Percentiles rank a stretch among this genome's conserved stretches.
These are phyloP conservation scores for Mimachlamys varia DNA, from an alignment of 2,888 invertebrate species.

Conservation along the genomic window DNA sequence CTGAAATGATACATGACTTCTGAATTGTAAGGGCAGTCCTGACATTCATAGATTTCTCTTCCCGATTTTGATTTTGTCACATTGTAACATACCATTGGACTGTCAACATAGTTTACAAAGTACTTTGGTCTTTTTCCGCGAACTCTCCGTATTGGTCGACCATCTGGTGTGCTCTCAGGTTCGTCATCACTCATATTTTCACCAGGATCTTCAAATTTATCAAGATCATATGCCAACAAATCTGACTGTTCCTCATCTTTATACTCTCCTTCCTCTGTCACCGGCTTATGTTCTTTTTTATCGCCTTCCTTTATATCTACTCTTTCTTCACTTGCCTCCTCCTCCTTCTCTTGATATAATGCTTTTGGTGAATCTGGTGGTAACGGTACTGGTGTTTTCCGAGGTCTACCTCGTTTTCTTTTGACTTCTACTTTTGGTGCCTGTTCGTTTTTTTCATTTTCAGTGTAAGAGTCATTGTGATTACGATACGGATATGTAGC, in stretches of 20 bases:
- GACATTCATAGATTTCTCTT: constrained; percentile 52
- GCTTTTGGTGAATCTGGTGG: neutral
- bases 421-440: constrained; percentile 37
- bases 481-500: neutral
- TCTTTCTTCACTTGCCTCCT: neutral
- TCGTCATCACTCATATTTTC: neutral
- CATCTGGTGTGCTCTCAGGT: constrained; percentile 13
- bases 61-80: neutral
- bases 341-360: neutral
- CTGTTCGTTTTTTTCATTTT: neutral
- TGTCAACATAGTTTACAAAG: neutral
- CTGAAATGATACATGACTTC: constrained; percentile 44
- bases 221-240: neutral
- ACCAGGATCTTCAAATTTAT: neutral
- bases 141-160: neutral
- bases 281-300: neutral
- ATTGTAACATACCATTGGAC: constrained; percentile 12
- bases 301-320: neutral
- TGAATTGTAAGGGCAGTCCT: constrained; percentile 58
- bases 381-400: neutral
- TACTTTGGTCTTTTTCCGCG: constrained; percentile 3
- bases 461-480: neutral
- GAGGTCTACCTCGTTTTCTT: constrained; percentile 36
- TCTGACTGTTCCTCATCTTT: neutral
- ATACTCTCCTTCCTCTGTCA: neutral